Conservation (phyloP, 2,113 vertebrate genomes). For the Agelaius phoeniceus region DNA sequence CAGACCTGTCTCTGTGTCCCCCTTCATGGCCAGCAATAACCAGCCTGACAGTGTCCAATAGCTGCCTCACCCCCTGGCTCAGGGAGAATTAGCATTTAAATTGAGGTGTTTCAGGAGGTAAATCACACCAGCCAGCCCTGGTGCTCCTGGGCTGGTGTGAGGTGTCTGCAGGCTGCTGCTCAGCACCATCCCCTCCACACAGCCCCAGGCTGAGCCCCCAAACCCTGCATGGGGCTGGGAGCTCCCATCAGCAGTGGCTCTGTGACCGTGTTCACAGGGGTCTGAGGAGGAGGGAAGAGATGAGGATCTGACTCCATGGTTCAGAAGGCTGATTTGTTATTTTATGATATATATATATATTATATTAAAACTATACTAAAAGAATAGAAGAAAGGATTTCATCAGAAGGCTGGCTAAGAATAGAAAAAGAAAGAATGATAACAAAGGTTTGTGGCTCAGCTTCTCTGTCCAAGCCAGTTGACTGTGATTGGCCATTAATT, state of each 20-base stretch:
- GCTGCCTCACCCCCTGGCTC: slow-evolving; percentile 3
- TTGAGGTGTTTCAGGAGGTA: slow-evolving; percentile 63
- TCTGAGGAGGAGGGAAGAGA: too few species aligned
- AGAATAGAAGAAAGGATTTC: too few species aligned
- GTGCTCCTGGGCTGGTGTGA: background rate
- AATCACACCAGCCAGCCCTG: background rate
- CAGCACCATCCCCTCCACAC: background rate
- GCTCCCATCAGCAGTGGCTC: background rate
- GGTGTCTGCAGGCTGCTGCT: background rate
- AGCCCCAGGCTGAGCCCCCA: background rate
- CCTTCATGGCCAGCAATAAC: slow-evolving; percentile 2
- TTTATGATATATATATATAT: too few species aligned
- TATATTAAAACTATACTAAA: too few species aligned
- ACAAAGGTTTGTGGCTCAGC: too few species aligned
- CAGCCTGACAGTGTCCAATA: background rate
- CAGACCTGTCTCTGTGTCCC: background rate
- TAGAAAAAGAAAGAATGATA: too few species aligned
- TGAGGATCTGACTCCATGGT: too few species aligned
- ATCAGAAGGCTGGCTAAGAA: too few species aligned
- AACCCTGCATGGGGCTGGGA: background rate
- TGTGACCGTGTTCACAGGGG: too few species aligned
- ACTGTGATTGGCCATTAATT: too few species aligned
- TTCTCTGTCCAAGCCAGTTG: too few species aligned
- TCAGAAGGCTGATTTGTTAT: too few species aligned
- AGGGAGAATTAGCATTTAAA: slow-evolving; percentile 76